Percentiles rank a stretch among this genome's conserved stretches.
phyloP scores from a whole-genome alignment of 2,888 invertebrate species.

The Athetis lepigone region DNA sequence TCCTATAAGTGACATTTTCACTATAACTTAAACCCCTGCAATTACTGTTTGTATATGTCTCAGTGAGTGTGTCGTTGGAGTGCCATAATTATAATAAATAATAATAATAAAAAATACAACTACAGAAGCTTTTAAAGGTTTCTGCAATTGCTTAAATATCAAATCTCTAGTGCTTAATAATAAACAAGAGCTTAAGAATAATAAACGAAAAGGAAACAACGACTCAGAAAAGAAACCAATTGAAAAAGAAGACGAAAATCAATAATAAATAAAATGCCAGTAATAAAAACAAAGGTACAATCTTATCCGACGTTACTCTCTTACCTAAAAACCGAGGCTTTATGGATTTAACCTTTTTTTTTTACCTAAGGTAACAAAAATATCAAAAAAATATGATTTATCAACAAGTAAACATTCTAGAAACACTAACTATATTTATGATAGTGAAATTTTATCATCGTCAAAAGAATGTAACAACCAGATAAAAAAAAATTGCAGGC shows the following conservation, averaged over 20 bases:
- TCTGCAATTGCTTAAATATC: conserved; percentile 11
- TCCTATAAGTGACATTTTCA: too few species aligned
- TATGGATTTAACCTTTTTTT: conserved; percentile 4
- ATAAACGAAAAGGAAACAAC: conserved; percentile 18
- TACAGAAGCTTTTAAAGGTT: conserved; percentile 15
- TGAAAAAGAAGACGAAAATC: conserved; percentile 4
- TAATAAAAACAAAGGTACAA: conserved; percentile 16
- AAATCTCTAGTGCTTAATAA: conserved; percentile 8
- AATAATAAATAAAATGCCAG: conserved; percentile 9
- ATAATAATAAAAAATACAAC: neutral
- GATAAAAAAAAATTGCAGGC: too few species aligned
- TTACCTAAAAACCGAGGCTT: conserved; percentile 9
- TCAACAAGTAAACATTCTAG: neutral
- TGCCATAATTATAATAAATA: too few species aligned
- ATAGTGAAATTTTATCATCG: conserved; percentile 2
- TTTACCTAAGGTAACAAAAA: neutral
- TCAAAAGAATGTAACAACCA: neutral
- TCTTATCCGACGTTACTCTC: conserved; percentile 8
- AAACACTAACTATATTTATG: conserved; percentile 6
- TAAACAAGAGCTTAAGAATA: conserved; percentile 15
- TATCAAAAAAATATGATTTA: conserved; percentile 4
- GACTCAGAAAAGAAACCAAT: conserved; percentile 14
- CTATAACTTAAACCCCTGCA: too few species aligned
- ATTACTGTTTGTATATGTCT: too few species aligned
- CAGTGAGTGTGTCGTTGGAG: too few species aligned